Evolutionary conservation across 2,113 vertebrate genomes (phyloP).

Genomic region (Corythornis vintsioides): DNA sequence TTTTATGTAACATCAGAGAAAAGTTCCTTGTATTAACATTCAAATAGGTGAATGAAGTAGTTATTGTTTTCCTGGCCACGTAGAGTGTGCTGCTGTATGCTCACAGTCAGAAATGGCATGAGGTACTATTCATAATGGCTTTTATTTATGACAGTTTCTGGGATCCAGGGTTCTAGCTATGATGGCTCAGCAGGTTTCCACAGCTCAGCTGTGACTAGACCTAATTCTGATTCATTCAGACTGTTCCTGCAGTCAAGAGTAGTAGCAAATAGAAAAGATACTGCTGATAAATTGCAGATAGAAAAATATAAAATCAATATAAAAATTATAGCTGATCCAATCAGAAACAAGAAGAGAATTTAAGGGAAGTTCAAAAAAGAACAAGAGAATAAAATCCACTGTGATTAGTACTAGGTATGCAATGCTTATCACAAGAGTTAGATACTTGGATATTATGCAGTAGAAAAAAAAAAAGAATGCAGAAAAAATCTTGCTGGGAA

Average conservation of each 20-base stretch:
- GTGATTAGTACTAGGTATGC: background rate
- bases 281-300: slow-evolving; percentile 43
- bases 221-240: slow-evolving; percentile 59
- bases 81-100: slow-evolving; percentile 41
- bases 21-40: slow-evolving; percentile 33
- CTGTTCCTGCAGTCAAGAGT: background rate
- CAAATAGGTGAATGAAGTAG: slow-evolving; percentile 39
- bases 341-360: slow-evolving; percentile 5
- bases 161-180: slow-evolving; percentile 37
- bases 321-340: slow-evolving; percentile 34
- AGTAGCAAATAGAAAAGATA: slow-evolving; percentile 2
- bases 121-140: slow-evolving; percentile 65
- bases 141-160: slow-evolving; percentile 71
- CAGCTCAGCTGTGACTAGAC: slow-evolving; percentile 35
- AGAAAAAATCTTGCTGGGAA: background rate
- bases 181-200: slow-evolving; percentile 54
- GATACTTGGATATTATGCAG: background rate
- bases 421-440: slow-evolving; percentile 14
- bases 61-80: slow-evolving; percentile 52
- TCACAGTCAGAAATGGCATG: slow-evolving; percentile 59
- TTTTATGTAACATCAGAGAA: slow-evolving; percentile 8
- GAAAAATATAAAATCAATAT: slow-evolving; percentile 44
- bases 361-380: slow-evolving; percentile 37
- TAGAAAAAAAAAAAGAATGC: background rate
- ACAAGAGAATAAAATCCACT: background rate